Percentiles rank a stretch among this genome's conserved stretches.
Conservation (phyloP, 2,797 vertebrate species). For the Alfaro cultratus region DNA sequence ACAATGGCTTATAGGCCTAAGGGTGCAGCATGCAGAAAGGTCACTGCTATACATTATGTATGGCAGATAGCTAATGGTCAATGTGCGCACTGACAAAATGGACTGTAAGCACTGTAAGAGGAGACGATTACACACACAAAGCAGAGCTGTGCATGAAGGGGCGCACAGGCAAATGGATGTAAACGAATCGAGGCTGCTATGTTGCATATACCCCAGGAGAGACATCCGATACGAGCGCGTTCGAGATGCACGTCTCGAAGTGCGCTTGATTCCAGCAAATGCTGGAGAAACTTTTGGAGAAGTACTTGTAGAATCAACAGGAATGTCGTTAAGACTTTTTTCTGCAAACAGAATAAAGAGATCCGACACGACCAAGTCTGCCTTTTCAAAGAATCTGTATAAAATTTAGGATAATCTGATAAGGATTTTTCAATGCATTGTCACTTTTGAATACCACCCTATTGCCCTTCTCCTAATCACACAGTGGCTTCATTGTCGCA, state of each 20-base stretch:
- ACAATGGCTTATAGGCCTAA: constrained; percentile 78
- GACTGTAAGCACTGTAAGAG: constrained; percentile 66
- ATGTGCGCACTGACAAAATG: constrained; percentile 74
- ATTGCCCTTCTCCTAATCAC: background rate
- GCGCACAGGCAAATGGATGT: constrained; percentile 17
- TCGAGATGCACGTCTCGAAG: constrained; percentile 42
- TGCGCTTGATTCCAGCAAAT: background rate
- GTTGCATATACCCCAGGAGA: background rate
- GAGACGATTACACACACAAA: constrained; percentile 36
- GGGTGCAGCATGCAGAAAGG: constrained; percentile 78
- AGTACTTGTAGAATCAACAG: background rate
- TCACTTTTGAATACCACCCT: background rate
- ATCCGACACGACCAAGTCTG: background rate
- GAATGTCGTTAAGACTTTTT: background rate
- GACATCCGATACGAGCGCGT: background rate
- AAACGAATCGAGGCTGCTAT: constrained; percentile 17
- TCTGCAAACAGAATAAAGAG: background rate
- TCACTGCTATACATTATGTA: constrained; percentile 81
- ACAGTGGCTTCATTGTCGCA: background rate
- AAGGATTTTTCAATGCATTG: background rate
- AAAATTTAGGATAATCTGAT: background rate
- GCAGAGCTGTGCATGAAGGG: background rate
- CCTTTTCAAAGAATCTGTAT: background rate
- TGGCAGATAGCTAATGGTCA: constrained; percentile 79
- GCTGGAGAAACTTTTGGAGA: background rate